Percentiles rank a stretch among this genome's conserved stretches.
These are phyloP conservation scores for Nixonia krombeini DNA, from an alignment of 1,140 invertebrate species.

Conservation along the genomic window DNA sequence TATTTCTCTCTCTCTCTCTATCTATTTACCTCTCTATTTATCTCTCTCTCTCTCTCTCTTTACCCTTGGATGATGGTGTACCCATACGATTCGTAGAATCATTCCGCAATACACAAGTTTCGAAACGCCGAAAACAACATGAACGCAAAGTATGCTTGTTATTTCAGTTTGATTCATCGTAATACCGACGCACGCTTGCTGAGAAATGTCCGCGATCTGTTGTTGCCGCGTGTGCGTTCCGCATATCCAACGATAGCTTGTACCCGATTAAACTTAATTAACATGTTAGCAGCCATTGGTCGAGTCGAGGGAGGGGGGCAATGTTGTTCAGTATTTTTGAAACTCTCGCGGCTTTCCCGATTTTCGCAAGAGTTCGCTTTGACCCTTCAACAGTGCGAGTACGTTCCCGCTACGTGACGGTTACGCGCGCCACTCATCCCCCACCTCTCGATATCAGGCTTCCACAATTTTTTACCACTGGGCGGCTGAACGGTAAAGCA, in stretches of 20 bases:
- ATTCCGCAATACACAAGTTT: conserved; percentile 12
- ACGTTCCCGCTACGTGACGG: too few relatives aligned
- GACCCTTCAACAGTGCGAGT: too few relatives aligned
- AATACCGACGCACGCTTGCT: conserved; percentile 15
- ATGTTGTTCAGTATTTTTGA: too few relatives aligned
- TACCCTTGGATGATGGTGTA: conserved; percentile 12
- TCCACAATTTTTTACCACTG: too few relatives aligned
- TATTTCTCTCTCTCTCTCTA: background rate
- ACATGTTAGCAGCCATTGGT: conserved; percentile 12
- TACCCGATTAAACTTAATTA: conserved; percentile 23
- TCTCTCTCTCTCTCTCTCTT: background rate
- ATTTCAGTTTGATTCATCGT: conserved; percentile 33
- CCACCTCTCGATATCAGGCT: too few relatives aligned
- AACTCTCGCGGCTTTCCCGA: too few relatives aligned
- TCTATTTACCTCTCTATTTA: too few relatives aligned
- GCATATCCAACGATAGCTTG: background rate
- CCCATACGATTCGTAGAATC: conserved; percentile 15
- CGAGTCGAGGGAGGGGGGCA: too few relatives aligned
- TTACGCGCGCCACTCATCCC: too few relatives aligned
- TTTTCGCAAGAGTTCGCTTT: too few relatives aligned
- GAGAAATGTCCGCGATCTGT: conserved; percentile 11
- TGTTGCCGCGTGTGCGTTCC: conserved; percentile 10
- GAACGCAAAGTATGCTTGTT: conserved; percentile 33
- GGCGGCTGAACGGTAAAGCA: too few relatives aligned
- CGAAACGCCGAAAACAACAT: conserved; percentile 26